Evolutionary conservation across 2,797 vertebrate genomes (phyloP).

Genomic region (Onychomys leucogaster): DNA sequence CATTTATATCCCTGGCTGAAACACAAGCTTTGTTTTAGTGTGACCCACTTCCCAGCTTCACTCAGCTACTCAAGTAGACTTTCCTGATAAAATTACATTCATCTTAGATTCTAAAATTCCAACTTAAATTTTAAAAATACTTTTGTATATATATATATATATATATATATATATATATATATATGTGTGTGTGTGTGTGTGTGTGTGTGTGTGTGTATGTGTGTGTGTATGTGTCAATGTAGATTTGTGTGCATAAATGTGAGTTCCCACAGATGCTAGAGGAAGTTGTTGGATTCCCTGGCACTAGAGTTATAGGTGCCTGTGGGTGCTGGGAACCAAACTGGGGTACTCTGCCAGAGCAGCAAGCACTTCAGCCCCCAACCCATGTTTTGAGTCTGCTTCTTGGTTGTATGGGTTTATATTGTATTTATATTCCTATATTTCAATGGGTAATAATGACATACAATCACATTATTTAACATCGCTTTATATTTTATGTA

Average conservation of each 20-base stretch:
- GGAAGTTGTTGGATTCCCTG: neutral
- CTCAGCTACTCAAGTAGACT: neutral
- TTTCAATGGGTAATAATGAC: neutral
- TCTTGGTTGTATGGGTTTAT: neutral
- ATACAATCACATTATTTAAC: neutral
- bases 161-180: too few relatives aligned
- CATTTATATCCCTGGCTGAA: neutral
- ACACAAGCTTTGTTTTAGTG: neutral
- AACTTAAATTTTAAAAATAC: neutral
- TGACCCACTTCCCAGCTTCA: neutral
- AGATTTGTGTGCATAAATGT: too few relatives aligned
- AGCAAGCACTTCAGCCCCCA: neutral
- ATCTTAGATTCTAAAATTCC: neutral
- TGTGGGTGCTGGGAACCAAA: neutral
- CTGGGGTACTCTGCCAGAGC: neutral
- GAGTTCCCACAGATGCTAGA: too few relatives aligned
- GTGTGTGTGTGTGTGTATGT: too few relatives aligned
- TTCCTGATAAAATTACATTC: neutral
- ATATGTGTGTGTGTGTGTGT: neutral
- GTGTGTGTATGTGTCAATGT: neutral
- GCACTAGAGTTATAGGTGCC: neutral
- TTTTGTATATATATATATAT: neutral
- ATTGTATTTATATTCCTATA: neutral
- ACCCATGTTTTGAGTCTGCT: neutral
- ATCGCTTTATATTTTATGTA: neutral